These are phyloP conservation scores for Phodopus roborovskii DNA, from an alignment of 2,113 vertebrate species.

Conservation along the genomic window DNA sequence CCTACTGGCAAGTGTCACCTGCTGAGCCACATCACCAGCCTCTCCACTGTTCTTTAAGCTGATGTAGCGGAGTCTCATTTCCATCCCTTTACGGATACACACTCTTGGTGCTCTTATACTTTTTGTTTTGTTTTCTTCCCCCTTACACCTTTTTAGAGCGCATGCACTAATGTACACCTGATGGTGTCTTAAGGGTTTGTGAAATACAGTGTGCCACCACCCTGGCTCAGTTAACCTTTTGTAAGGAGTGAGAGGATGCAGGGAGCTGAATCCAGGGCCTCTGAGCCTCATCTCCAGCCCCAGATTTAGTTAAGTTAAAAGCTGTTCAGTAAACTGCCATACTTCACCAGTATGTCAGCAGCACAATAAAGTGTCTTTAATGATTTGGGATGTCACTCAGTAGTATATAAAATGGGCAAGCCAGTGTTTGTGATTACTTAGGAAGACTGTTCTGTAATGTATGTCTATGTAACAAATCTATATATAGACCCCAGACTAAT, in stretches of 20 bases:
- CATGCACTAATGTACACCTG: neutral
- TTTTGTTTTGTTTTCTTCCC: neutral
- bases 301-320: neutral
- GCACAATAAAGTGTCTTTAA: neutral
- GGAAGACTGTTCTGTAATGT: neutral
- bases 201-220: neutral
- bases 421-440: neutral
- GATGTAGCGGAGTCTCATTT: neutral
- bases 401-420: conserved; percentile 5
- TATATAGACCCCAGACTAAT: neutral
- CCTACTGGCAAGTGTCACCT: neutral
- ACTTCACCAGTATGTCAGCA: neutral
- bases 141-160: neutral
- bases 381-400: neutral
- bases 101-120: neutral
- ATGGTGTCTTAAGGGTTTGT: neutral
- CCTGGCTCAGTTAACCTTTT: neutral
- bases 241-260: neutral
- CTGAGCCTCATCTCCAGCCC: neutral
- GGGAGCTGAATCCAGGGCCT: neutral
- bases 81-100: neutral
- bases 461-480: neutral
- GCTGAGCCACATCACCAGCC: neutral
- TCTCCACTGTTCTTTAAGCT: neutral
- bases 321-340: neutral